Evolutionary conservation across 2,888 invertebrate genomes (phyloP), one percentile per base, ranked within the genome.

Genomic region (Myopa testacea): DNA sequence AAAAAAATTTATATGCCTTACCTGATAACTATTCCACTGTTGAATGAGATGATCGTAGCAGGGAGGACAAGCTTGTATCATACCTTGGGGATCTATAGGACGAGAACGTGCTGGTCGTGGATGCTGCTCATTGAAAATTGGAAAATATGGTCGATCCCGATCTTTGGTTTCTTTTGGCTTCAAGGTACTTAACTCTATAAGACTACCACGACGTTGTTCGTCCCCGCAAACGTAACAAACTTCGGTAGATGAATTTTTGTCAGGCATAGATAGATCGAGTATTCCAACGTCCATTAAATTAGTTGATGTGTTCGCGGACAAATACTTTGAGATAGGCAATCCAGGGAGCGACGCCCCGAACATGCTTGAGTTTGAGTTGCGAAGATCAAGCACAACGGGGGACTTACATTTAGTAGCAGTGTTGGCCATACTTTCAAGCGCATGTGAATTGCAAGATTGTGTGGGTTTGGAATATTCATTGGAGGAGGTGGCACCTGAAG

Each of bases 191-290:
- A 93, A 89, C 86, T 94, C 94, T 86, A 93, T 93, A 45, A 96
- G 91, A 81, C 95, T 95, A 81, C 96, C 96, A 78, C 95, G 92
- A 82, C 94, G 93, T 89, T 94, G 95, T 89, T 96, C 96, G 87
- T 96, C 96, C 34, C 96, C 96, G 90, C 96, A 96, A 19, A 96
- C 95, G 90, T 96, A 96, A 89, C 95, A 96, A 75, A 96, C 96
- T 90, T 96, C 96, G 37, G 95, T 96, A 83, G 94, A 93, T 16
- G 96, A 95, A 91, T 96, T 96, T 91, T 96, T 96, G 90, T 96
- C 96, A 14, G 96, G 96, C 96, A 96, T 96, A 80, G 96, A 96
- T 79, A 96, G 91, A 90, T 96, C 96, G 79, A 96, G 91, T 84
- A 96, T 96, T 88, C 95, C 95, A 60, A 95, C 93, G 84, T 95